These are phyloP conservation scores for Troglohyphantes excavatus DNA, from an alignment of 2,888 invertebrate species.

Conservation along the genomic window DNA sequence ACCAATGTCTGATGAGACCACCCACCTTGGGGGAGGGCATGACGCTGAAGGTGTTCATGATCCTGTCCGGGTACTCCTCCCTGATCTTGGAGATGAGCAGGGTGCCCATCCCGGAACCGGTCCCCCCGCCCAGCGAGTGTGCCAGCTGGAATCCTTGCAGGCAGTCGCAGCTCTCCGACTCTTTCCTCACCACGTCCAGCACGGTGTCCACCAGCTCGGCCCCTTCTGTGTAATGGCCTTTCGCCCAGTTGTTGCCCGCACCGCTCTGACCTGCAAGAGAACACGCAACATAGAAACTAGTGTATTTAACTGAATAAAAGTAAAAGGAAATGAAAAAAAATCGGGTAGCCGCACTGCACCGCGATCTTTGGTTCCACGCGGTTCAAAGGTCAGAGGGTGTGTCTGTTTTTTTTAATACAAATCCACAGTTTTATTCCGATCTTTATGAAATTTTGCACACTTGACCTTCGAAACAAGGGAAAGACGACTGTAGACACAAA, in stretches of 20 bases:
- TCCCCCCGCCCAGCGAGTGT: constrained; percentile 82
- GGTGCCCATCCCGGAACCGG: constrained; percentile 84
- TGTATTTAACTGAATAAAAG: no score
- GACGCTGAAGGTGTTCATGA: constrained; percentile 86
- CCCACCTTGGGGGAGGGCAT: constrained; percentile 89
- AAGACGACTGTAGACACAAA: no score
- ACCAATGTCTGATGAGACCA: no score
- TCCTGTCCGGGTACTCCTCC: constrained; percentile 90
- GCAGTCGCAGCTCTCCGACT: constrained; percentile 84
- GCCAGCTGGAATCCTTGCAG: constrained; percentile 84
- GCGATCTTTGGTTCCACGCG: background rate
- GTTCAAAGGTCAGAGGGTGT: background rate
- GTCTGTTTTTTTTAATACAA: no score
- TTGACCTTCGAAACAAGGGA: no score
- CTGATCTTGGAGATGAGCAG: constrained; percentile 88
- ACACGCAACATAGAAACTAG: no score
- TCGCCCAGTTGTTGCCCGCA: constrained; percentile 85
- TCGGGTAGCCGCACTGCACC: no score
- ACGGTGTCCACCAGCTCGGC: constrained; percentile 85
- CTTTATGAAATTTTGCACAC: no score
- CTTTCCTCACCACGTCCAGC: constrained; percentile 84
- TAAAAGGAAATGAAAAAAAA: no score
- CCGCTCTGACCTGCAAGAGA: constrained; percentile 75
- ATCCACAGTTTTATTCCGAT: no score
- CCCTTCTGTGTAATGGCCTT: constrained; percentile 85